Evolutionary conservation across 2,888 invertebrate species (phyloP).

Genomic region (Drosophila koepferae): DNA sequence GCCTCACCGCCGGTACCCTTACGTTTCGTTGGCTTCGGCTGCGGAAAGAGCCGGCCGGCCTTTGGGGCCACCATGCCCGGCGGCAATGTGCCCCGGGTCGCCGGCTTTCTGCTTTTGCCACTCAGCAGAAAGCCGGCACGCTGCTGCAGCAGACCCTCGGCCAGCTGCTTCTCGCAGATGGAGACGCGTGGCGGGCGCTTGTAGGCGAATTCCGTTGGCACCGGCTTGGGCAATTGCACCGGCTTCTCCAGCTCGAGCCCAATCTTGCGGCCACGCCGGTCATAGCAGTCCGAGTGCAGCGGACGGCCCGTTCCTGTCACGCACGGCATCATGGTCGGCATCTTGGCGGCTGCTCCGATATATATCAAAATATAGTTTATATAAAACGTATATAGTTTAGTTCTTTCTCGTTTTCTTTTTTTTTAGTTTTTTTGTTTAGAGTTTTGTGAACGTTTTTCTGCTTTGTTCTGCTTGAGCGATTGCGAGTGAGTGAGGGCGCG

Average conservation of each 20-base stretch:
- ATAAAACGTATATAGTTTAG: too few species aligned
- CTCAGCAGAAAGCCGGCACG: background rate
- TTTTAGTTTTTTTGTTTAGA: background rate
- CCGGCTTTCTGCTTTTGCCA: slow-evolving; percentile 7
- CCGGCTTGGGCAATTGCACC: slow-evolving; percentile 10
- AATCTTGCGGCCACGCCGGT: slow-evolving; percentile 42
- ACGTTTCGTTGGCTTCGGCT: slow-evolving; percentile 19
- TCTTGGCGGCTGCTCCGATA: background rate
- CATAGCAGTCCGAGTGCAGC: slow-evolving; percentile 59
- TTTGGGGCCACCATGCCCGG: slow-evolving; percentile 49
- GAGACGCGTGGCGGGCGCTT: slow-evolving; percentile 15
- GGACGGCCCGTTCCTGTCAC: slow-evolving; percentile 33
- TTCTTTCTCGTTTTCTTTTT: background rate
- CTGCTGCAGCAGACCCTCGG: slow-evolving; percentile 35
- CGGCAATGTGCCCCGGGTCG: slow-evolving; percentile 21
- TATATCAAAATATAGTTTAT: background rate
- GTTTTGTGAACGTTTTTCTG: background rate
- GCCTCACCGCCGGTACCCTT: slow-evolving; percentile 53
- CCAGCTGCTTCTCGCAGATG: slow-evolving; percentile 42
- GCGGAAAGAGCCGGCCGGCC: background rate
- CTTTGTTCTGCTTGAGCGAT: background rate
- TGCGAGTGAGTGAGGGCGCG: background rate
- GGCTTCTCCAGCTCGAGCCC: slow-evolving; percentile 43
- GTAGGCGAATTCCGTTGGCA: slow-evolving; percentile 1
- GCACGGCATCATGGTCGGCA: slow-evolving; percentile 55